Evolutionary conservation across 2,797 vertebrate species (phyloP), one percentile per base, ranked within the genome.

Genomic region (Onychomys leucogaster): DNA sequence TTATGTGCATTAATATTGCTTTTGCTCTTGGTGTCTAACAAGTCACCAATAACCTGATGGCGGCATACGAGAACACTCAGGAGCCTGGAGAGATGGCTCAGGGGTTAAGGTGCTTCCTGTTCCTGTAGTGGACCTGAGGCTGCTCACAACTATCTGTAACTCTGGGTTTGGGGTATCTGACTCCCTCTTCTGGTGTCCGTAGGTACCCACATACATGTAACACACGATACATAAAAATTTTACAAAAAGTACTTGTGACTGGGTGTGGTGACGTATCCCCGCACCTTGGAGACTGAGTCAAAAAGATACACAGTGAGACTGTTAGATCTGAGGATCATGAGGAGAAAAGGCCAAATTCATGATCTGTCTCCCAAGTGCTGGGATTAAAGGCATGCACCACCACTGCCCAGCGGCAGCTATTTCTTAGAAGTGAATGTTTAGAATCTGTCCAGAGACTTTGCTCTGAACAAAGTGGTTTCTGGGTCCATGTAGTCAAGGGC

Each of bases 371-470:
- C 49, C 49, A 52, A 52, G 49, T 52, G 49, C 49, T 52, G 49
- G 49, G 49, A 52, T 52, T 52, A 52, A 52, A 52, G 49, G 49
- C 49, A 52, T 52, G 49, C 49, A 52, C 49, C 11, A 52, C 49
- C 49, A 52, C 12, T 12, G 49, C 49, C 63, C 25, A 81, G 9
- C 7, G 93, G 19, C 75, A 91, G n/a, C 61, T 77, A 6, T 93
- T 94, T 93, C 52, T 84, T 92, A 82, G 88, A 86, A 76, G 34
- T 83, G 55, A 88, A 67, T 23, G 29, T 63, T 87, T 37, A 43
- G 52, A 73, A 41, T 85, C 52, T 82, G 55, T 90, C 55, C 49
- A 65, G 61, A 92, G 92, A 46, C 59, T 82, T 43, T 85, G 41
- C 13, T 57, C 37, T 75, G 71, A 19, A 65, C 13, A 57, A 55